Conservation (phyloP, 1,140 invertebrate species). For the Ceratosolen solmsi region DNA sequence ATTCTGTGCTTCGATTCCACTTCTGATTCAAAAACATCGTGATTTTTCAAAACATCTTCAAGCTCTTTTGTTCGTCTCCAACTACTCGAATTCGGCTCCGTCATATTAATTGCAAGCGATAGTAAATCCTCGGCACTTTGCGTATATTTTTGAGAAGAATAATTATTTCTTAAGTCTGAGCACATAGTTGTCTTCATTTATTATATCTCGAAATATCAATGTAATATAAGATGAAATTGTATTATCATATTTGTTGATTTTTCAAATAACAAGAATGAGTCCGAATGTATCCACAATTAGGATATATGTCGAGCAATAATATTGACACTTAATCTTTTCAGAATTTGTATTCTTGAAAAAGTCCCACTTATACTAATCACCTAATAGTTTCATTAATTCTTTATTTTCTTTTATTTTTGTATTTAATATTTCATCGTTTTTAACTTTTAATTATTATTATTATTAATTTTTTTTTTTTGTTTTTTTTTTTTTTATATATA, state of each 20-base stretch:
- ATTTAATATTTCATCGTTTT: not conserved
- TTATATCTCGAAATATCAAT: not conserved
- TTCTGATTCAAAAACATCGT: slow-evolving; percentile 5
- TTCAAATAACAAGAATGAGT: not conserved
- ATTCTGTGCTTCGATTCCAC: slow-evolving; percentile 11
- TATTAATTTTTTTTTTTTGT: no score
- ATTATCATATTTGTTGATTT: not conserved
- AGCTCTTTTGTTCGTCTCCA: not conserved
- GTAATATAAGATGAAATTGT: not conserved
- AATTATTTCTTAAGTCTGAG: not conserved
- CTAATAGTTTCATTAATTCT: not conserved
- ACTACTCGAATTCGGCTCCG: not conserved
- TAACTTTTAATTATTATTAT: not conserved
- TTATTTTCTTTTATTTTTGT: not conserved
- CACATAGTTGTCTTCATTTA: not conserved
- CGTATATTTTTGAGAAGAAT: not conserved
- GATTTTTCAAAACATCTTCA: not conserved
- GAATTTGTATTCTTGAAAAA: not conserved
- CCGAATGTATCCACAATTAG: not conserved
- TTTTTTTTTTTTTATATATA: no score
- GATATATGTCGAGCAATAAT: not conserved
- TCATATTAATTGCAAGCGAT: not conserved
- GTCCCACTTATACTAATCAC: not conserved
- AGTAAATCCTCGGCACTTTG: not conserved
- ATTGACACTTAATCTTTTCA: slow-evolving; percentile 1